phyloP scores from a whole-genome alignment of 64 coral and sea anemone species.

The Pachyseris speciosa region DNA sequence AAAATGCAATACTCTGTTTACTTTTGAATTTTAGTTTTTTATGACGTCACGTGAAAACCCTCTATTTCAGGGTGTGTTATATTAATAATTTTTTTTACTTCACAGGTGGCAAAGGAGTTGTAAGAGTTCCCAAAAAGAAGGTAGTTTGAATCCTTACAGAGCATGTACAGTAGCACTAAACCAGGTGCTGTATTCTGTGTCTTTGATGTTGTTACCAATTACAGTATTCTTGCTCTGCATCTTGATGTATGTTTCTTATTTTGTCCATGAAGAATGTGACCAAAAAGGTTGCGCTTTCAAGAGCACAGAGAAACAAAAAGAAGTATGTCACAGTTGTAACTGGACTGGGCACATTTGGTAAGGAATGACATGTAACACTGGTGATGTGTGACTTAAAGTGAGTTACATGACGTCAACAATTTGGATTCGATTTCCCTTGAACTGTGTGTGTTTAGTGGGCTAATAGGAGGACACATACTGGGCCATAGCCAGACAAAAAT shows the following conservation, averaged over 20 bases:
- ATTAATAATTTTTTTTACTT: neutral
- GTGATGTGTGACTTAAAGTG: neutral
- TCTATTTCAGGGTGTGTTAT: neutral
- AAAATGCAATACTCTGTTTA: too few relatives aligned
- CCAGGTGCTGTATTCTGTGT: neutral
- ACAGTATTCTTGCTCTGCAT: neutral
- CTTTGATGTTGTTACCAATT: neutral
- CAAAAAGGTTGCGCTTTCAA: slow-evolving; percentile 78
- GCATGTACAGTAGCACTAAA: neutral
- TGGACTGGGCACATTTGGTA: slow-evolving; percentile 97
- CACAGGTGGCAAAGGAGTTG: slow-evolving; percentile 88
- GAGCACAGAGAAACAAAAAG: slow-evolving; percentile 96
- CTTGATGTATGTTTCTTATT: neutral
- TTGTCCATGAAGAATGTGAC: slow-evolving; percentile 47
- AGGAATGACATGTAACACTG: slow-evolving; percentile 14
- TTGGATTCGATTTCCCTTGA: too few relatives aligned
- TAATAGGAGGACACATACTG: too few relatives aligned
- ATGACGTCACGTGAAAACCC: too few relatives aligned
- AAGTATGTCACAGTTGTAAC: slow-evolving; percentile 98
- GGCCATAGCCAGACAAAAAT: too few relatives aligned
- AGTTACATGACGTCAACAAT: too few relatives aligned
- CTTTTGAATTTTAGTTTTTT: too few relatives aligned
- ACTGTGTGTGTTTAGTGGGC: too few relatives aligned
- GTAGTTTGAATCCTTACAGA: neutral
- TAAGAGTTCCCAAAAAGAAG: slow-evolving; percentile 94